Percentiles rank a stretch among this genome's conserved stretches.
Conservation (phyloP, 2,888 invertebrate genomes). For the Epistrophe grossulariae region DNA sequence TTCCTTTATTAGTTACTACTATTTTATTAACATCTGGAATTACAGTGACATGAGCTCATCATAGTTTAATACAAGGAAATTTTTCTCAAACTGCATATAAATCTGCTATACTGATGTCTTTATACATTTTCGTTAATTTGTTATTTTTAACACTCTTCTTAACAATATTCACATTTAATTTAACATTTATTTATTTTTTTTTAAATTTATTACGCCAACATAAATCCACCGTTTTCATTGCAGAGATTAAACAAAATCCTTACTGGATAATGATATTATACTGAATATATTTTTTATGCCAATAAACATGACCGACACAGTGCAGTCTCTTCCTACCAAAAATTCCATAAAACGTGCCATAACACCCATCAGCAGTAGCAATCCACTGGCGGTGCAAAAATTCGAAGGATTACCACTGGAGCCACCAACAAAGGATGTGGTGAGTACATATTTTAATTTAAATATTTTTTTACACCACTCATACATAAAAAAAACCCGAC, state of each 20-base stretch:
- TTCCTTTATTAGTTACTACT: neutral
- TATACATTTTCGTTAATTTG: neutral
- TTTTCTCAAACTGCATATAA: slow-evolving; percentile 78
- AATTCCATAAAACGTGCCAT: slow-evolving; percentile 64
- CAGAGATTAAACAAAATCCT: slow-evolving; percentile 55
- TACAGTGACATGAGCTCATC: neutral
- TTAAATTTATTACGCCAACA: slow-evolving; percentile 32
- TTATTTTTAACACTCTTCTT: neutral
- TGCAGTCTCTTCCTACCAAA: slow-evolving; percentile 49
- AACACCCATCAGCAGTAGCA: slow-evolving; percentile 40
- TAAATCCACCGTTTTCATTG: slow-evolving; percentile 34
- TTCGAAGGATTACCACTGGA: slow-evolving; percentile 77
- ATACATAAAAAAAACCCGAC: slow-evolving; percentile 19
- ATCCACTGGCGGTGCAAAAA: slow-evolving; percentile 76
- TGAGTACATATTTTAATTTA: slow-evolving; percentile 64
- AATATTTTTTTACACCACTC: neutral
- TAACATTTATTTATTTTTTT: neutral
- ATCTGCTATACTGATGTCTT: neutral
- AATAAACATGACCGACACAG: slow-evolving; percentile 71
- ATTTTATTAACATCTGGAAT: neutral
- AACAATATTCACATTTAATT: neutral
- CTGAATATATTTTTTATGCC: slow-evolving; percentile 60
- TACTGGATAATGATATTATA: slow-evolving; percentile 67
- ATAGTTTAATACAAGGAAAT: neutral
- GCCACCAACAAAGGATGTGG: slow-evolving; percentile 77